phyloP scores from a whole-genome alignment of 2,113 vertebrate genomes.

The Oryzias woworae region DNA sequence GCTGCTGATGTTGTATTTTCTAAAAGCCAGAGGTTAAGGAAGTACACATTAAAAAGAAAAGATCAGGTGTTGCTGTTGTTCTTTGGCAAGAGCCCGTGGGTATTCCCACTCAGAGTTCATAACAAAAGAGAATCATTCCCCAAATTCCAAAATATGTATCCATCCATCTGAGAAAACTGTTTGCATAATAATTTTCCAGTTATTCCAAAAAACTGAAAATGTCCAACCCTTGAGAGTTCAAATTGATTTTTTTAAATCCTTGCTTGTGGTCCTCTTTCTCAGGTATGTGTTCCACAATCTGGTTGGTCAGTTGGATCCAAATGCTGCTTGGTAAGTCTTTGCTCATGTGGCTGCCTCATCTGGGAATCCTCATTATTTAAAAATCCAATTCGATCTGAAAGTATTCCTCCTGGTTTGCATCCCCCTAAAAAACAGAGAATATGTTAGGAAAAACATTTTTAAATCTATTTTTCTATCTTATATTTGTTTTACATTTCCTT shows the following conservation, averaged over 20 bases:
- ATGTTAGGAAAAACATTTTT: slow-evolving; percentile 4
- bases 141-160: slow-evolving; percentile 29
- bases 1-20: slow-evolving; percentile 12
- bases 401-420: slow-evolving; percentile 10
- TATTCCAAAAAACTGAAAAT: slow-evolving; percentile 33
- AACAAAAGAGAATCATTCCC: slow-evolving; percentile 21
- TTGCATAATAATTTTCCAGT: slow-evolving; percentile 25
- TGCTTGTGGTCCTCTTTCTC: slow-evolving; percentile 8
- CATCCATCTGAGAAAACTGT: slow-evolving; percentile 32
- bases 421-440: slow-evolving; percentile 23
- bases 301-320: slow-evolving; percentile 11
- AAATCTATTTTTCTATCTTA: slow-evolving; percentile 3
- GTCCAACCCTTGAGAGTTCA: slow-evolving; percentile 16
- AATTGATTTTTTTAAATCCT: not conserved
- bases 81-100: slow-evolving; percentile 32
- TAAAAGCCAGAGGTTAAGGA: slow-evolving; percentile 9
- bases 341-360: slow-evolving; percentile 10
- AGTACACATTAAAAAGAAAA: not conserved
- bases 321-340: slow-evolving; percentile 5
- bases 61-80: slow-evolving; percentile 24
- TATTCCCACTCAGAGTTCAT: slow-evolving; percentile 37
- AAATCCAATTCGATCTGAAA: slow-evolving; percentile 9
- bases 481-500: not conserved
- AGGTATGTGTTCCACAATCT: slow-evolving; percentile 20
- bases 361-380: slow-evolving; percentile 10